Base-by-base conservation (phyloP, 2,888 invertebrate species). In the Erebia ligea region DNA sequence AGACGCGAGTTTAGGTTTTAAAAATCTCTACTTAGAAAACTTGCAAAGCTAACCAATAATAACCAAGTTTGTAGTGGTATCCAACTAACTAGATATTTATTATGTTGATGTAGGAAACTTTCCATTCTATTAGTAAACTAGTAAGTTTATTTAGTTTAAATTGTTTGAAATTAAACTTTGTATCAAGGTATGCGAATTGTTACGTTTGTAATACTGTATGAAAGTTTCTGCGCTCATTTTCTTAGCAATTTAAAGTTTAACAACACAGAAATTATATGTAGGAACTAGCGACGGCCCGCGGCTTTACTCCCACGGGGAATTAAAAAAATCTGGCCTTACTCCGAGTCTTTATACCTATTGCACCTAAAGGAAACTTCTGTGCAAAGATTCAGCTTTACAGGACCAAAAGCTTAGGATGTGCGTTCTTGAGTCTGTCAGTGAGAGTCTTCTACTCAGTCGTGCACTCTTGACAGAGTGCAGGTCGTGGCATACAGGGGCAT, bases 221-320 rank as follows among this genome's bases (percentile, higher is more conserved):
- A 83, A 81, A 85, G 81, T 71, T 85, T 80, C 80, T 79, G 79
- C 81, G 81, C 85, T 86, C 85, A 86, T 88, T 87, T 89, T 86
- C 87, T 86, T 88, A 84, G 86, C 87, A 88, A 90, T 89, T 88
- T 88, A 85, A 89, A 90, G 88, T 86, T 89, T 87, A 80, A 80
- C 82, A 82, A 81, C 83, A 59, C 21, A 25, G 34, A 34, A 52
- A 52, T n/a, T 40, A 57, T 57, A 25, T 34, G 34, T 34, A 34
- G 34, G 34, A 34, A 34, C 34, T 6, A 34, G 34, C 6, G 6
- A 34, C 34, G 34, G 34, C 34, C 34, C 6, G 34, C 34, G 34
- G 34, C 6, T 34, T 34, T 34, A 6, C 34, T 34, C 34, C 5
- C 34, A 34, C 34, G 34, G 34, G 34, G 34, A 34, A 25, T 25